Conservation (phyloP, 2,888 invertebrate genomes). For the Nipponacmea schrenckii region DNA sequence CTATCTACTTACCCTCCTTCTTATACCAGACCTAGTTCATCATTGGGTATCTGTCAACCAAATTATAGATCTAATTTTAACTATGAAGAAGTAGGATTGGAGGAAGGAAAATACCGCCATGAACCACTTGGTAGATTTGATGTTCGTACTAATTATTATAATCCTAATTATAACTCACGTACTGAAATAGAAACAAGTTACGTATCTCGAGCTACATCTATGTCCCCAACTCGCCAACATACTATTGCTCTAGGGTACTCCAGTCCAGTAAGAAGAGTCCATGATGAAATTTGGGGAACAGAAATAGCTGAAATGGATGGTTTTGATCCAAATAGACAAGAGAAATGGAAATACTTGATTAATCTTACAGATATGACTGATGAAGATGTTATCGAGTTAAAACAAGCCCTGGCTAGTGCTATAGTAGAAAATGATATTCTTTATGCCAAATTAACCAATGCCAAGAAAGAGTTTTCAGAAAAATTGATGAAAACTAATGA, state of each 20-base stretch:
- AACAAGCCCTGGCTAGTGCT: constrained; percentile 57
- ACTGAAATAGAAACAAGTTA: background rate
- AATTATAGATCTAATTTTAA: background rate
- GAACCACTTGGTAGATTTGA: background rate
- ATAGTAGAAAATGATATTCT: constrained; percentile 59
- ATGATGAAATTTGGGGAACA: constrained; percentile 54
- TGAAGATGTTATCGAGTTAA: constrained; percentile 52
- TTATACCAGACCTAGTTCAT: background rate
- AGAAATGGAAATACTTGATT: constrained; percentile 49
- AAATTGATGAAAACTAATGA: constrained; percentile 55
- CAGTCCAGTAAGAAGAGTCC: constrained; percentile 52
- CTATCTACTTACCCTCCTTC: background rate
- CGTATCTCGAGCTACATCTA: background rate
- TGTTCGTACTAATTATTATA: constrained; percentile 4
- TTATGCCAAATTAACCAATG: constrained; percentile 54
- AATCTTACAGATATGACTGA: constrained; percentile 42
- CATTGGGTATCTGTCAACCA: background rate
- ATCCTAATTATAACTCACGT: background rate
- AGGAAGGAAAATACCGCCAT: background rate
- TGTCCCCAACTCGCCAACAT: background rate
- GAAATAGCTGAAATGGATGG: constrained; percentile 31
- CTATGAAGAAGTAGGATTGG: background rate
- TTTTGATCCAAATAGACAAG: constrained; percentile 45
- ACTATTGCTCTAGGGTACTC: constrained; percentile 48
- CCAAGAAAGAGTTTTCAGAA: constrained; percentile 50